Conservation (phyloP, 2,113 vertebrate genomes). For the Rattus rattus region DNA sequence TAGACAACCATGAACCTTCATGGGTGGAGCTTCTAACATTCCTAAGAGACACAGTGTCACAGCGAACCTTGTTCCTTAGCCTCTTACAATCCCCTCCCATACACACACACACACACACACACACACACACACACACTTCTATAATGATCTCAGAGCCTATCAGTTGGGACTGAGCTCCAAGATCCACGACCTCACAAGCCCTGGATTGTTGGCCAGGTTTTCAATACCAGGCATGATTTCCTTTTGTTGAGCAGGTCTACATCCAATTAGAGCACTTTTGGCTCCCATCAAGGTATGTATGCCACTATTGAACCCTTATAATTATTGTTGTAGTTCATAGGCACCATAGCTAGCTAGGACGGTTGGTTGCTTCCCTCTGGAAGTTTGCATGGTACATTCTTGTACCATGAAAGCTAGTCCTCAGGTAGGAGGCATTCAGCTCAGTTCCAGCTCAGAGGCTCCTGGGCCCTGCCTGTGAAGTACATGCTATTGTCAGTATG, state of each 20-base stretch:
- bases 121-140: not conserved
- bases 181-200: not conserved
- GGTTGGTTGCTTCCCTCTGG: not conserved
- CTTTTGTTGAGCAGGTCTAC: not conserved
- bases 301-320: not conserved
- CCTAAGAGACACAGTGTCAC: not conserved
- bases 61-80: not conserved
- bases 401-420: not conserved
- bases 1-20: not conserved
- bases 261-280: not conserved
- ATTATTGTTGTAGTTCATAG: not conserved
- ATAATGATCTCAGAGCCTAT: not conserved
- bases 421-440: not conserved
- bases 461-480: no score
- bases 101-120: no score
- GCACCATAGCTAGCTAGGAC: not conserved
- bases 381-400: not conserved
- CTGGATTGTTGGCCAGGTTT: not conserved
- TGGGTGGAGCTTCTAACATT: not conserved
- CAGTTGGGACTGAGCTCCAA: not conserved
- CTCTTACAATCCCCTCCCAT: not conserved
- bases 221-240: not conserved
- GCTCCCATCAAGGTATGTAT: not conserved
- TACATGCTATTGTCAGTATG: not conserved
- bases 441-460: not conserved